Base-by-base conservation (phyloP, 2,797 vertebrate genomes). In the Eulemur albifrons region DNA sequence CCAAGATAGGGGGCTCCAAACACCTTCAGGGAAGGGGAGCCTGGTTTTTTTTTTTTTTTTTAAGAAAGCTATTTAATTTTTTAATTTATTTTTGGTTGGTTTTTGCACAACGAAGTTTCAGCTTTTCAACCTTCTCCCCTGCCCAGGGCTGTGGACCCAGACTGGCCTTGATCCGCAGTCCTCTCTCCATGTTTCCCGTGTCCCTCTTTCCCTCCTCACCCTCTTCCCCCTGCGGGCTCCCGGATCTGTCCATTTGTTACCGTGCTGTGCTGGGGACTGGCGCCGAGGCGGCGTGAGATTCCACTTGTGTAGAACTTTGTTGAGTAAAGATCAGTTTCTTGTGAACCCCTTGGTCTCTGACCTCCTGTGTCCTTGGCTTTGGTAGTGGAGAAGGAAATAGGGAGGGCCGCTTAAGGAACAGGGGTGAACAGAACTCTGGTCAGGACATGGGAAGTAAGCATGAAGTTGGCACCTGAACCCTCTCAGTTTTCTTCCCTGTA, bases 271-370 rank as follows among this genome's bases (percentile, higher is more conserved):
- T 98, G 98, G 98, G 98, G 98, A 98, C 92, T 98, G 97, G 98
- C 97, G 98, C 98, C 97, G 61, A 97, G 97, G 98, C 90, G 97
- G 98, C 97, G 98, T 98, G 98, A 98, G 98, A 98, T 98, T 98
- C 98, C 98, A 98, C 98, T 98, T 98, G 98, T 98, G 98, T 98
- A 98, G 97, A 98, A 98, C 98, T 98, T 98, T 98, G 98, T 98
- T 98, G 97, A 98, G 98, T 98, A 98, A 97, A 98, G 98, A 98
- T 98, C 96, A 98, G 97, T 98, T 98, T 98, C 98, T 98, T 98
- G 98, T 98, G 98, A 98, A 96, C 98, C 85, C 27, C 40, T 86
- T 91, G 11, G 77, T 86, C 75, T 97, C 63, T 69, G 63, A 61
- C 65, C 67, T 97, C 65, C 48, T 95, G 25, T 92, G 38, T 96